These are phyloP conservation scores for Acutogordius australiensis DNA, from an alignment of 2,888 invertebrate genomes.

Conservation along the genomic window DNA sequence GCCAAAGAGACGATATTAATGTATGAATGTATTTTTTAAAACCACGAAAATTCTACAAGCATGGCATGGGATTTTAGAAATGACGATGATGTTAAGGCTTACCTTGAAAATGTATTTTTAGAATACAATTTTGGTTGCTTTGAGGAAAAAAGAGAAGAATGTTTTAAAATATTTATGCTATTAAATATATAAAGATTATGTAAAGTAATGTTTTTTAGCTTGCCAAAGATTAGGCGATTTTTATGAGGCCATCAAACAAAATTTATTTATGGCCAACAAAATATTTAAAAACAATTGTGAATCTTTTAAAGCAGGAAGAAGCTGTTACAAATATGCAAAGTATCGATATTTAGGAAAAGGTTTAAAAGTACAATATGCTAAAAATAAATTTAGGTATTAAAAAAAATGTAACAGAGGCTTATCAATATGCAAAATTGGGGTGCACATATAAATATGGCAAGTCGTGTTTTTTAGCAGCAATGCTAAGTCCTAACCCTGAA, in stretches of 20 bases:
- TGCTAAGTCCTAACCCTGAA: no score
- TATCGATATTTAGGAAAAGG: conserved; percentile 18
- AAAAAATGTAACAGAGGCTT: conserved; percentile 26
- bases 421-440: conserved; percentile 44
- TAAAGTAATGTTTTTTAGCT: background rate
- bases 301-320: conserved; percentile 19
- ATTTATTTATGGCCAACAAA: conserved; percentile 18
- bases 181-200: no score
- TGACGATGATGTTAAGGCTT: conserved; percentile 2
- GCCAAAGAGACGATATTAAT: no score
- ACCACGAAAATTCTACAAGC: no score
- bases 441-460: conserved; percentile 40
- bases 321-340: conserved; percentile 21
- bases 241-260: conserved; percentile 18
- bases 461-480: conserved; percentile 45
- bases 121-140: conserved; percentile 5
- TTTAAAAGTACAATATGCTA: conserved; percentile 8
- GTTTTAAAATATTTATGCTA: conserved; percentile 1
- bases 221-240: conserved; percentile 20
- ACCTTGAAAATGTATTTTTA: conserved; percentile 5
- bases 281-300: conserved; percentile 21
- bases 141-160: conserved; percentile 8
- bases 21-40: no score
- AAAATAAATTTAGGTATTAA: background rate
- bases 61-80: conserved; percentile 10